phyloP scores from a whole-genome alignment of 2,888 invertebrate species.

The Ligdia adustata region DNA sequence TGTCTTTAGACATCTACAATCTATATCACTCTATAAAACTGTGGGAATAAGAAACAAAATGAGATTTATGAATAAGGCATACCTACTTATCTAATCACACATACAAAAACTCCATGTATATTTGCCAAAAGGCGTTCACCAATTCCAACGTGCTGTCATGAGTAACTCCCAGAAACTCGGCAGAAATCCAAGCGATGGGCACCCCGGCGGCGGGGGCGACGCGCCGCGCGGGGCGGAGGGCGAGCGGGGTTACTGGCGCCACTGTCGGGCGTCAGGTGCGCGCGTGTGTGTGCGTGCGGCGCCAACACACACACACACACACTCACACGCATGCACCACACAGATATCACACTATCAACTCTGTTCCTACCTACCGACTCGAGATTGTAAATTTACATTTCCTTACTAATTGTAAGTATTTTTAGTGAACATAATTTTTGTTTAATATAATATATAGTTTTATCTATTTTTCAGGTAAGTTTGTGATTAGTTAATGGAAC shows the following conservation, averaged over 20 bases:
- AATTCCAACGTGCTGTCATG: slow-evolving; percentile 9
- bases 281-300: slow-evolving; percentile 79
- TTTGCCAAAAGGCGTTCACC: not conserved
- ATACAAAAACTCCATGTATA: not conserved
- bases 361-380: slow-evolving; percentile 25
- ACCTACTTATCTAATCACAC: no score
- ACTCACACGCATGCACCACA: slow-evolving; percentile 28
- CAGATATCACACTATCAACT: slow-evolving; percentile 37
- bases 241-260: slow-evolving; percentile 67
- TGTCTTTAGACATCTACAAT: no score
- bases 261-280: slow-evolving; percentile 79
- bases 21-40: no score
- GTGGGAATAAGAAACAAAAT: no score
- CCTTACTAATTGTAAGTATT: slow-evolving; percentile 6
- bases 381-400: slow-evolving; percentile 14
- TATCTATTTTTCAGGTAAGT: slow-evolving; percentile 1
- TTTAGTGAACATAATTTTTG: slow-evolving; percentile 1
- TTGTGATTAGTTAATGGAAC: not conserved
- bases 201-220: slow-evolving; percentile 39
- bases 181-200: slow-evolving; percentile 42
- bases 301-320: slow-evolving; percentile 50
- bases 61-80: no score
- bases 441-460: not conserved
- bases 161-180: slow-evolving; percentile 32
- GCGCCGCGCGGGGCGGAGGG: slow-evolving; percentile 38